phyloP scores from a whole-genome alignment of 2,113 vertebrate species.

The Brachypodius melanocephalos region DNA sequence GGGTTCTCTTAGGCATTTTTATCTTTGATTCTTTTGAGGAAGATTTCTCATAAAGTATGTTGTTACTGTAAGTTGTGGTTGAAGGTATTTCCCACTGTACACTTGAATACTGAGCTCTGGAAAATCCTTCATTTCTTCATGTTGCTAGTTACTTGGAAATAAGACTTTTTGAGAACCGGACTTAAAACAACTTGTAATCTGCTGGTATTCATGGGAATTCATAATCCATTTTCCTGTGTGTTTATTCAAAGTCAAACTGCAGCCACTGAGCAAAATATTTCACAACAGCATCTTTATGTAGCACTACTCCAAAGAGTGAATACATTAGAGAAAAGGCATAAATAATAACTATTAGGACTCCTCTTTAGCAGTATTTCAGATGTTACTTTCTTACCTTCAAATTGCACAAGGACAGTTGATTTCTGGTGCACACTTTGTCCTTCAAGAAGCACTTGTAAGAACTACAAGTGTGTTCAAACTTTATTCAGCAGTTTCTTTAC shows the following conservation, averaged over 20 bases:
- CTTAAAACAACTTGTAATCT: not conserved
- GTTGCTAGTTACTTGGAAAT: not conserved
- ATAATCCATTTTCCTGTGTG: not conserved
- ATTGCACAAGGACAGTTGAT: accelerated
- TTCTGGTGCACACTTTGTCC: not conserved
- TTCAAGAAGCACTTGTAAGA: not conserved
- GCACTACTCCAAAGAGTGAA: not conserved
- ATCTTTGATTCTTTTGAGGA: not conserved
- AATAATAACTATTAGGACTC: not conserved
- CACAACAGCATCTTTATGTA: not conserved
- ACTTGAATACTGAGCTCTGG: not conserved
- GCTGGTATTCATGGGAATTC: not conserved
- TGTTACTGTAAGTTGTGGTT: not conserved
- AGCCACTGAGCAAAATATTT: not conserved
- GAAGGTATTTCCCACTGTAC: not conserved
- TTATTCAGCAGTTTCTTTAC: not conserved
- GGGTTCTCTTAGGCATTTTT: not conserved
- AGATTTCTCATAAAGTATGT: not conserved
- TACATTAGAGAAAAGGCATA: not conserved
- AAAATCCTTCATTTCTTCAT: not conserved
- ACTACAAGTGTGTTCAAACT: not conserved
- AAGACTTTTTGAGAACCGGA: not conserved
- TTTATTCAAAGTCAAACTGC: not conserved
- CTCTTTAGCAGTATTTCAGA: not conserved
- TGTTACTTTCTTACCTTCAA: not conserved